Conservation (phyloP, 2,113 vertebrate genomes). For the Litocranius walleri region DNA sequence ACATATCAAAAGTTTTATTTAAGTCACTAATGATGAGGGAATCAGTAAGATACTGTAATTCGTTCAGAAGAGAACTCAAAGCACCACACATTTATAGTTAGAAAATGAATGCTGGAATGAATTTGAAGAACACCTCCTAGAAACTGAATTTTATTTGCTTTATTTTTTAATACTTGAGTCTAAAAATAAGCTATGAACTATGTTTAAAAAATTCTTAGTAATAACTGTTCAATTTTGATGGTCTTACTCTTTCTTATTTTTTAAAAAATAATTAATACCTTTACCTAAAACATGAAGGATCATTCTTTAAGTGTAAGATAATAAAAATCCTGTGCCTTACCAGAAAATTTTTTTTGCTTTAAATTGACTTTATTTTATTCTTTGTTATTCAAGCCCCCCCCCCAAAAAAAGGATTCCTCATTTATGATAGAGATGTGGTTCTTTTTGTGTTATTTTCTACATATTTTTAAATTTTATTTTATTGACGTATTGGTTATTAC, state of each 20-base stretch:
- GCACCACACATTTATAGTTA: not conserved
- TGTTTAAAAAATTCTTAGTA: not conserved
- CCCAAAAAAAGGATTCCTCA: not conserved
- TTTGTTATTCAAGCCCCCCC: not conserved
- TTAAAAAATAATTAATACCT: not conserved
- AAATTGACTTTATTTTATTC: not conserved
- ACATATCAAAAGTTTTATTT: not conserved
- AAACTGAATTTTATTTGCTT: not conserved
- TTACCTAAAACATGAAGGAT: not conserved
- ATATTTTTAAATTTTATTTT: not conserved
- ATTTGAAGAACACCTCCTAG: not conserved
- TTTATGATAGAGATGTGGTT: not conserved
- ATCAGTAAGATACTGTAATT: not conserved
- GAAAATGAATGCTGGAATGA: not conserved
- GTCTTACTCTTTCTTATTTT: not conserved
- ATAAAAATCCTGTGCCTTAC: not conserved
- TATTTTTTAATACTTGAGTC: not conserved
- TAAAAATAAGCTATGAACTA: not conserved
- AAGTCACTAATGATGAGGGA: not conserved
- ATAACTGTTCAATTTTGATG: not conserved
- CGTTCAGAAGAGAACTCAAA: not conserved
- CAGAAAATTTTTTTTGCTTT: not conserved
- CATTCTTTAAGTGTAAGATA: not conserved
- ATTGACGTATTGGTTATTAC: not conserved
- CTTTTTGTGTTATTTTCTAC: not conserved